These are phyloP conservation scores for Alectura lathami DNA, from an alignment of 2,113 vertebrate genomes.

Conservation along the genomic window DNA sequence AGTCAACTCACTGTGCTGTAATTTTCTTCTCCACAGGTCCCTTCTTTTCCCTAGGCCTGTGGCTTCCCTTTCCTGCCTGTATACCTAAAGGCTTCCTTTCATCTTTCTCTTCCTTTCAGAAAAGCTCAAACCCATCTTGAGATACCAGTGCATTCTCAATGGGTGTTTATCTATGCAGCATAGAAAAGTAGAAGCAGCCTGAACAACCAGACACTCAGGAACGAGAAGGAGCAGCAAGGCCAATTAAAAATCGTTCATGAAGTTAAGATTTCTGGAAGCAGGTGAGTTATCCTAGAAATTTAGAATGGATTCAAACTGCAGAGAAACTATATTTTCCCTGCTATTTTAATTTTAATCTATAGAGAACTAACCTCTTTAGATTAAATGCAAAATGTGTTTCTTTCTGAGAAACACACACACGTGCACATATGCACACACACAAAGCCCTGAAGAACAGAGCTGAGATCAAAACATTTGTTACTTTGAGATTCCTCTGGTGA, in stretches of 20 bases:
- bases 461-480: slow-evolving; percentile 46
- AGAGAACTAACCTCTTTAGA: slow-evolving; percentile 54
- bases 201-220: neutral
- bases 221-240: neutral
- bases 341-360: slow-evolving; percentile 13
- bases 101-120: neutral
- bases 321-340: neutral
- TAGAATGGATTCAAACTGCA: neutral
- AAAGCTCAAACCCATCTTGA: neutral
- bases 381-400: slow-evolving; percentile 53
- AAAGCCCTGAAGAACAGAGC: slow-evolving; percentile 43
- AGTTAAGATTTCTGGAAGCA: neutral
- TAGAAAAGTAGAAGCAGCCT: neutral
- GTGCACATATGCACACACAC: neutral
- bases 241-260: neutral
- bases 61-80: neutral
- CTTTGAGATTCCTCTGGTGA: slow-evolving; percentile 69
- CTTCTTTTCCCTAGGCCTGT: neutral
- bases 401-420: slow-evolving; percentile 4
- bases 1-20: neutral
- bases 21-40: neutral
- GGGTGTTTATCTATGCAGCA: fast-evolving
- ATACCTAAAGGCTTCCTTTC: neutral
- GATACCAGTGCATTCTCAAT: neutral
- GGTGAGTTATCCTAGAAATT: neutral